Conservation (phyloP, 2,888 invertebrate genomes). For the Sesia bembeciformis region DNA sequence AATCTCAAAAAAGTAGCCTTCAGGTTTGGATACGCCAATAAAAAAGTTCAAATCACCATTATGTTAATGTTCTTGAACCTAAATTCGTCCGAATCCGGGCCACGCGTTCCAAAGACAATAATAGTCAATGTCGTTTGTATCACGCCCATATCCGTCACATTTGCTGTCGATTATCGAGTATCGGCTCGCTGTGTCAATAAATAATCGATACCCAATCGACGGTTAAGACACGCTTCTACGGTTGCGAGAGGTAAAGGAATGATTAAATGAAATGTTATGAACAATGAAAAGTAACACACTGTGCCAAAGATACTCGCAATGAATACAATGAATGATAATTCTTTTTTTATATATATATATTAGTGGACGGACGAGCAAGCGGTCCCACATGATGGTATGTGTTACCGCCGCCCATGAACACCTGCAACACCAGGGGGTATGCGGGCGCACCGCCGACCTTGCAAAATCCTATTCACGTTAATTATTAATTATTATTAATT, state of each 20-base stretch:
- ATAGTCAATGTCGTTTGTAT: conserved; percentile 48
- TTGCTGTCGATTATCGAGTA: conserved; percentile 39
- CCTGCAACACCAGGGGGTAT: no score
- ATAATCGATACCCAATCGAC: conserved; percentile 39
- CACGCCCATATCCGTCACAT: conserved; percentile 55
- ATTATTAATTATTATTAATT: no score
- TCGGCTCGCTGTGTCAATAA: conserved; percentile 39
- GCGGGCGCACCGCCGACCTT: no score
- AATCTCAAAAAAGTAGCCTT: conserved; percentile 4
- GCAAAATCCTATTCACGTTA: no score
- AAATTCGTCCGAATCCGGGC: conserved; percentile 55
- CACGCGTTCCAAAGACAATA: conserved; percentile 50
- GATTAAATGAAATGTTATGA: background rate
- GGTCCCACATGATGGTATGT: no score
- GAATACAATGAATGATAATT: no score
- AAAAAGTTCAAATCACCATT: conserved; percentile 6
- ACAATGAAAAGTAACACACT: background rate
- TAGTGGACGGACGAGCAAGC: no score
- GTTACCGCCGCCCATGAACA: no score
- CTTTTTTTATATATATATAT: no score
- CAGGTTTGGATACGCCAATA: conserved; percentile 12
- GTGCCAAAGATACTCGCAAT: no score
- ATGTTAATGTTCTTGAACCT: conserved; percentile 44
- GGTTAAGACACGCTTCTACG: conserved; percentile 23
- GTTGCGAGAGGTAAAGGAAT: background rate